A percentile compares a stretch with the other conserved stretches of the same genome.
phyloP scores from a whole-genome alignment of 2,797 vertebrate genomes.

The Microcaecilia unicolor region DNA sequence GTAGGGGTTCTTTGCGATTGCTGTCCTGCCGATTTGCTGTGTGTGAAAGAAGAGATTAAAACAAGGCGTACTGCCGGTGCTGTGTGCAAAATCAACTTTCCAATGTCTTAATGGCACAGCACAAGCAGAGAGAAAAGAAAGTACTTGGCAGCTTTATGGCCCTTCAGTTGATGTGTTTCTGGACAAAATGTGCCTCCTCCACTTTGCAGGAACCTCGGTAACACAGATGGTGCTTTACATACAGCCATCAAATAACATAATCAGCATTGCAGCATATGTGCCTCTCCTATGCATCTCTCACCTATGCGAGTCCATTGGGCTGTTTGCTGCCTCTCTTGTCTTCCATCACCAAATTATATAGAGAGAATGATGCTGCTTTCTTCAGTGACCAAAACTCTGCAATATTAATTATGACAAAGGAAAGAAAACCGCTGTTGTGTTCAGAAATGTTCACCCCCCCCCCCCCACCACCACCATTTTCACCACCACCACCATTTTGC shows the following conservation, averaged over 20 bases:
- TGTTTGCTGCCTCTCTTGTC: constrained; percentile 20
- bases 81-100: neutral
- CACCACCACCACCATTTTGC: neutral
- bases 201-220: constrained; percentile 20
- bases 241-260: constrained; percentile 17
- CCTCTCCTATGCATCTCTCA: constrained; percentile 25
- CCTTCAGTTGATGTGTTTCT: constrained; percentile 16
- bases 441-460: neutral
- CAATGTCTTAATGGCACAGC: neutral
- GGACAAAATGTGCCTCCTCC: constrained; percentile 11
- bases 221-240: constrained; percentile 42
- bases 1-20: too few relatives aligned
- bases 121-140: constrained; percentile 10
- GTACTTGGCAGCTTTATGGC: constrained; percentile 9
- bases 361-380: constrained; percentile 32
- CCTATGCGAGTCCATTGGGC: constrained; percentile 9
- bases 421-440: neutral
- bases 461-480: too few relatives aligned
- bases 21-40: too few relatives aligned
- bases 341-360: constrained; percentile 23
- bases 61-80: too few relatives aligned
- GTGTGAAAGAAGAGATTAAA: too few relatives aligned
- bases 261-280: constrained; percentile 27
- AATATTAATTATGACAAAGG: neutral
- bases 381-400: neutral